A percentile compares a stretch with the other conserved stretches of the same genome.
phyloP scores from a whole-genome alignment of 1,140 invertebrate genomes.

The Diabrotica virgifera region DNA sequence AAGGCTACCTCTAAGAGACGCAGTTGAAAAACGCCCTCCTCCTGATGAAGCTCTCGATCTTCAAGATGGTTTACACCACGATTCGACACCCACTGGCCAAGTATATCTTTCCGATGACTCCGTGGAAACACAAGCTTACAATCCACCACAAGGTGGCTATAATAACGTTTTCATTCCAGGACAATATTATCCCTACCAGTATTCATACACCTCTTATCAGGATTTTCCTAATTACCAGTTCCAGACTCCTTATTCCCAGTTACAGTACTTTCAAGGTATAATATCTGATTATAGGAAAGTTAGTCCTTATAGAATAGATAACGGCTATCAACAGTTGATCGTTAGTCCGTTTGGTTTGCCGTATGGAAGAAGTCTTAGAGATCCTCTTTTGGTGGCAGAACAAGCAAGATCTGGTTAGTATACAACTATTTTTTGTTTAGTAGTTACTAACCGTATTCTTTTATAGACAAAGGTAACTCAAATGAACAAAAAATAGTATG shows the following conservation, averaged over 20 bases:
- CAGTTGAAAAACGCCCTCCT: conserved; percentile 62
- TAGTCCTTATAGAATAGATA: conserved; percentile 38
- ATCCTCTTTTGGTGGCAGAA: conserved; percentile 1
- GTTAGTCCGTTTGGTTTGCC: conserved; percentile 18
- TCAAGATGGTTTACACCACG: conserved; percentile 25
- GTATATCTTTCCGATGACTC: conserved; percentile 1
- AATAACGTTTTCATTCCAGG: background rate
- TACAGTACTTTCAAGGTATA: conserved; percentile 24
- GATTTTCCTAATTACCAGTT: background rate
- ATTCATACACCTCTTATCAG: background rate
- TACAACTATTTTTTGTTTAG: background rate
- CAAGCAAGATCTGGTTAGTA: background rate
- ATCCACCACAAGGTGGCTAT: background rate
- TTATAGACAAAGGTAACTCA: background rate
- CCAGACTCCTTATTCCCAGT: conserved; percentile 23
- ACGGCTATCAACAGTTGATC: conserved; percentile 41
- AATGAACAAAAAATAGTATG: conserved; percentile 55
- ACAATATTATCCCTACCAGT: conserved; percentile 6
- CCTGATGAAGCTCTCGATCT: conserved; percentile 56
- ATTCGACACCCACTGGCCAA: background rate
- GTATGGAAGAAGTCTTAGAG: conserved; percentile 23
- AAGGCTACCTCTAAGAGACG: conserved; percentile 58
- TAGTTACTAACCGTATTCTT: background rate
- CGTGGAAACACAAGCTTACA: conserved; percentile 4
- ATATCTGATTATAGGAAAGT: conserved; percentile 22